Conservation (phyloP, 2,797 vertebrate species). For the Fratercula arctica region DNA sequence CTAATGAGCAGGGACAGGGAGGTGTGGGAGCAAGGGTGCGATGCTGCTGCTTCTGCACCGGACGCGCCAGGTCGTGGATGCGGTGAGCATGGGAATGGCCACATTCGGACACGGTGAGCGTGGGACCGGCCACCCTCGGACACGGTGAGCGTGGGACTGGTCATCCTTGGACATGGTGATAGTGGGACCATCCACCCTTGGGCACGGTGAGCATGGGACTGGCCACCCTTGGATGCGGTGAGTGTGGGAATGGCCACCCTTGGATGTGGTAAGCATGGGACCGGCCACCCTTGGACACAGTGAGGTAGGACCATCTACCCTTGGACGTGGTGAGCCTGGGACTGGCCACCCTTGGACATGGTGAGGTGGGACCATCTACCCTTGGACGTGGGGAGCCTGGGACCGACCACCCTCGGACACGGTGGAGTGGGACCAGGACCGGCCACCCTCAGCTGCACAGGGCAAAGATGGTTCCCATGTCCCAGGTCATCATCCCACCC, state of each 20-base stretch:
- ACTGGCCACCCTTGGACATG: not conserved
- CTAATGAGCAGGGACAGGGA: accelerated
- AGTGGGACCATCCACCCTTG: not conserved
- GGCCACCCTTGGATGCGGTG: no score
- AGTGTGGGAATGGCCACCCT: no score
- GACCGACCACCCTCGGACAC: no score
- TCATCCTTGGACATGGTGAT: not conserved
- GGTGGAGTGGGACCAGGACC: not conserved
- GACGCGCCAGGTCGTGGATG: accelerated
- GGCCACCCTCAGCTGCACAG: accelerated
- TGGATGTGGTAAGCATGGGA: no score
- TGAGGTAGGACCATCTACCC: no score
- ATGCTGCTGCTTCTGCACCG: accelerated
- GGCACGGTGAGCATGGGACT: no score
- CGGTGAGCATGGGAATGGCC: accelerated
- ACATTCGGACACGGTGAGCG: no score
- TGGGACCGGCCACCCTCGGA: not conserved
- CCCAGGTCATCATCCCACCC: not conserved
- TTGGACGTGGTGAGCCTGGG: not conserved
- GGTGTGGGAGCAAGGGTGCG: not conserved
- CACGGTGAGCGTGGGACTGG: not conserved
- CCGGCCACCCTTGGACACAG: no score
- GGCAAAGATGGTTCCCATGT: accelerated
- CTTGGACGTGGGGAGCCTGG: no score
- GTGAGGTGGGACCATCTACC: no score